phyloP scores from a whole-genome alignment of 2,113 vertebrate species.

The Ochotona princeps region DNA sequence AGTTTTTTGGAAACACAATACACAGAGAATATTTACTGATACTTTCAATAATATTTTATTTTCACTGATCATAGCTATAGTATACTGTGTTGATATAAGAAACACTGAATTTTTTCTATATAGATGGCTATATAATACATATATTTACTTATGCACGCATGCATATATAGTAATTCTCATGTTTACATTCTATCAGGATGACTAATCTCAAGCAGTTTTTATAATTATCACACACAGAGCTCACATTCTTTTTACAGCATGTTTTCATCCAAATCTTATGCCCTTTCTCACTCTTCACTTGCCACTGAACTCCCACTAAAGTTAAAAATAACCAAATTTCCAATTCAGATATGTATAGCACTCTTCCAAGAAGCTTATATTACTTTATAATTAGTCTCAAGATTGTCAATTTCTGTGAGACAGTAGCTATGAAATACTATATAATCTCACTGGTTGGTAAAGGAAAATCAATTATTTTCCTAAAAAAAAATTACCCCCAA shows the following conservation, averaged over 20 bases:
- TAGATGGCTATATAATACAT: neutral
- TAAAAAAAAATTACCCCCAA: neutral
- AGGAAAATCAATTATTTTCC: neutral
- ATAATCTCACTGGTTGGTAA: neutral
- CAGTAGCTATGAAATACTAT: constrained; percentile 46
- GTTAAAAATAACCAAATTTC: constrained; percentile 76
- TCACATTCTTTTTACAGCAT: constrained; percentile 62
- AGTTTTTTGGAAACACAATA: neutral
- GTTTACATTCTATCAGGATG: constrained; percentile 50
- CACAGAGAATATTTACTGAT: neutral
- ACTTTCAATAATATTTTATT: neutral
- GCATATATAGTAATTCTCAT: constrained; percentile 49
- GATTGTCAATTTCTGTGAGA: constrained; percentile 20
- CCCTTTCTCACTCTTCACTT: constrained; percentile 62
- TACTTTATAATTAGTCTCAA: constrained; percentile 54
- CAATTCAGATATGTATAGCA: constrained; percentile 61
- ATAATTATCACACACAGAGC: constrained; percentile 46
- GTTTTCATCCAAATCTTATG: constrained; percentile 64
- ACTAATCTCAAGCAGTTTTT: constrained; percentile 58
- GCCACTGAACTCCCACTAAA: constrained; percentile 66
- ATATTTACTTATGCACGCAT: neutral
- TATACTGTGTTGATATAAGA: neutral
- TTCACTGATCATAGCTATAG: neutral
- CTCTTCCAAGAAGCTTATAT: constrained; percentile 56
- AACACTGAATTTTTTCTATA: neutral